Evolutionary conservation across 2,797 vertebrate genomes (phyloP).

Genomic region (Fistularia tabacaria): DNA sequence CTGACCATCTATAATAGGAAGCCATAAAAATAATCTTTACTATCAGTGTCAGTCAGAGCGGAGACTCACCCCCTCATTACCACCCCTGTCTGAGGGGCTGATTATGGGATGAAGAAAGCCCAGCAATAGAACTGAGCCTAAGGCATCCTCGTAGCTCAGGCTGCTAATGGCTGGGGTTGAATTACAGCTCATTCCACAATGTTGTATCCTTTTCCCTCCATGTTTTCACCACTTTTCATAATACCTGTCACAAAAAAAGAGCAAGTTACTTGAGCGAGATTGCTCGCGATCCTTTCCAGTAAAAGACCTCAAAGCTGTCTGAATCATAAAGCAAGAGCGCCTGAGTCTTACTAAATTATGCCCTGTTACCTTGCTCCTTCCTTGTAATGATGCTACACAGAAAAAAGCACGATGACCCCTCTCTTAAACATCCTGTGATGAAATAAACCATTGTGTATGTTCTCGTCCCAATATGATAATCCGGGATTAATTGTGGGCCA

Average conservation of each 20-base stretch:
- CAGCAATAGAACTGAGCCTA: slow-evolving; percentile 36
- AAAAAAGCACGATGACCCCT: slow-evolving; percentile 52
- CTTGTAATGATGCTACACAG: slow-evolving; percentile 64
- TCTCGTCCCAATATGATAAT: slow-evolving; percentile 69
- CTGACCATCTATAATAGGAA: slow-evolving; percentile 47
- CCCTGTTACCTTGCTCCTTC: slow-evolving; percentile 45
- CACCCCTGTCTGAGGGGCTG: slow-evolving; percentile 49
- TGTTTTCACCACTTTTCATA: slow-evolving; percentile 12
- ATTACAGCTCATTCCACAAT: slow-evolving; percentile 35
- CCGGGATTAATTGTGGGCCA: slow-evolving; percentile 68
- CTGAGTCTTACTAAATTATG: slow-evolving; percentile 38
- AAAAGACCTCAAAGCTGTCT: slow-evolving; percentile 20
- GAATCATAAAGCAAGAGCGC: slow-evolving; percentile 21
- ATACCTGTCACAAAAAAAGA: slow-evolving; percentile 13
- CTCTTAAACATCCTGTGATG: slow-evolving; percentile 58
- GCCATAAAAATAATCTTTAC: slow-evolving; percentile 62
- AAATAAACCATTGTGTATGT: slow-evolving; percentile 69
- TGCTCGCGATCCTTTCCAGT: slow-evolving; percentile 15
- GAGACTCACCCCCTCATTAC: slow-evolving; percentile 63
- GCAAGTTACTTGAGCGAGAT: neutral
- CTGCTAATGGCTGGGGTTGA: slow-evolving; percentile 44
- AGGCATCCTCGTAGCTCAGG: slow-evolving; percentile 38
- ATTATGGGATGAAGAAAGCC: slow-evolving; percentile 56
- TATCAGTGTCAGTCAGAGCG: slow-evolving; percentile 42
- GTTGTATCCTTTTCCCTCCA: slow-evolving; percentile 23